Base-by-base conservation (phyloP, 2,797 vertebrate genomes). In the Anisognathus igniventris region DNA sequence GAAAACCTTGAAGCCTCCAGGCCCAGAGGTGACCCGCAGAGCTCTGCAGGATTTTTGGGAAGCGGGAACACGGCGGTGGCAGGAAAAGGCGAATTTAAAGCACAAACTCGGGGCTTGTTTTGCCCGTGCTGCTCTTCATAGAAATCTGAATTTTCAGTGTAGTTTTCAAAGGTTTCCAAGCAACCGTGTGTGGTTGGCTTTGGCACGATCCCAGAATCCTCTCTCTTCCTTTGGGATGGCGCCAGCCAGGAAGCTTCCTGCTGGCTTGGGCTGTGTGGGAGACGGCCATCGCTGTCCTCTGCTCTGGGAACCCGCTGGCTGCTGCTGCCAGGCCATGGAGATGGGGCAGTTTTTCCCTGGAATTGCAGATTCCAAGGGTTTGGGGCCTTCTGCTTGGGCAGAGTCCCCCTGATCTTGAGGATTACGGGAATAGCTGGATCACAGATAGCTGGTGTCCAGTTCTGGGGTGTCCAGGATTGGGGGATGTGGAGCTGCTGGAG, bases 81-180 rank as follows among this genome's bases (percentile, higher is more conserved):
- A 1, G 71, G 33, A 51, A 44, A 60, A 31, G 20, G 24, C 7
- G 2, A n/a, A 40, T 74, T 71, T 25, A 37, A 67, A 75, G 54
- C 61, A 2, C 31, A 64, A 60, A 23, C 48, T 74, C 10, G 28
- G 21, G 25, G 33, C 50, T 75, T 7, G 39, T 53, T 88, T 35
- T 15, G 4, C 42, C 24, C 3, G 3, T n/a, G 68, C 31, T 66
- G 54, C 64, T 68, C 57, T 50, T 58, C 35, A 22, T 65, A 5
- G 3, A 48, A 92, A 88, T 62, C 54, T 50, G 86, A 60, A 48
- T 86, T 80, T 39, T 66, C 67, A 5, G 7, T 16, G 45, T 24
- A 1, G 12, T 86, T 94, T 79, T 51, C 64, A 51, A 62, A 86
- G 90, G 90, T 94, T 95, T 92, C 95, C 65, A 92, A 56, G 93